Conservation (phyloP, 1,140 invertebrate genomes). For the Drosophila busckii region DNA sequence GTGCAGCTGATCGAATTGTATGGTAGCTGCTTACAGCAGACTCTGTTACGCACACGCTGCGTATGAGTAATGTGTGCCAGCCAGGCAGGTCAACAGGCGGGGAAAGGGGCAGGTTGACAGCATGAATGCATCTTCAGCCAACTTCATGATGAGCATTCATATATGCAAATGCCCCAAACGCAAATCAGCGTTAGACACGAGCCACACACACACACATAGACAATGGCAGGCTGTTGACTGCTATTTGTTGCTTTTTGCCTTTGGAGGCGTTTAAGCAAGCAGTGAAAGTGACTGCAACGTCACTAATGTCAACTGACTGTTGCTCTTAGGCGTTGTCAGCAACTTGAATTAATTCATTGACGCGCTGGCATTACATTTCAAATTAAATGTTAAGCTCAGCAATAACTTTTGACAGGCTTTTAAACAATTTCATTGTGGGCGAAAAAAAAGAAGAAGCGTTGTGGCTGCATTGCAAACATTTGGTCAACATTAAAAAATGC, state of each 20-base stretch:
- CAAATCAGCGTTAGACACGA: constrained; percentile 58
- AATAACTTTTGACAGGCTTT: background rate
- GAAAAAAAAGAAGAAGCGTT: background rate
- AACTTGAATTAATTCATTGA: no score
- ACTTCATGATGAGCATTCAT: constrained; percentile 66
- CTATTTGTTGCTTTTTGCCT: background rate
- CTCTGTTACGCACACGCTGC: constrained; percentile 44
- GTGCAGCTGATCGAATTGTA: constrained; percentile 27
- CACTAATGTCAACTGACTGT: no score
- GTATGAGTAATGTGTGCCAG: constrained; percentile 47
- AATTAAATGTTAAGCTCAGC: constrained; percentile 13
- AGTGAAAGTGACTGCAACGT: constrained; percentile 16
- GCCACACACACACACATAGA: background rate
- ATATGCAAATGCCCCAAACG: constrained; percentile 60
- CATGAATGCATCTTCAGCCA: constrained; percentile 35
- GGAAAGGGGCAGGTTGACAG: no score
- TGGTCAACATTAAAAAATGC: constrained; percentile 7
- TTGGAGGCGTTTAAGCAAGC: constrained; percentile 3
- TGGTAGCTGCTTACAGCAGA: background rate
- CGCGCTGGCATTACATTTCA: no score
- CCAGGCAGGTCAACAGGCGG: no score
- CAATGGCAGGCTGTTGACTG: background rate
- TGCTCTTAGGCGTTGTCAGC: no score
- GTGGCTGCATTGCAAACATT: background rate
- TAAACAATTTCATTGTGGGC: background rate